Evolutionary conservation across 2,113 vertebrate species (phyloP).

Genomic region (Zingel zingel): DNA sequence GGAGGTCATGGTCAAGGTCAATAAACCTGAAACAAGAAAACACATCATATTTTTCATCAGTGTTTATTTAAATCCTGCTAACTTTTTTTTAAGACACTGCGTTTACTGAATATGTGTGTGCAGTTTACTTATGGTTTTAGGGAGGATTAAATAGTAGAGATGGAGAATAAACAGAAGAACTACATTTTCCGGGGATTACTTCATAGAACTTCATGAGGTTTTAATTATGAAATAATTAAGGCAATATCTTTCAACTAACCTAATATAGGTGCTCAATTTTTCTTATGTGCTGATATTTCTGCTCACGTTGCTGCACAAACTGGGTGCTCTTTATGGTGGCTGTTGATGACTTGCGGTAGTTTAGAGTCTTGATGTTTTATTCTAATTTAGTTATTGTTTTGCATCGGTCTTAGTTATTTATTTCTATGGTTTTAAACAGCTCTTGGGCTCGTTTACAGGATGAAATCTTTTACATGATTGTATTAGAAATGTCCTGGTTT

Average conservation of each 20-base stretch:
- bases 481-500: background rate
- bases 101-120: background rate
- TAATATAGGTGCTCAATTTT: background rate
- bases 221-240: background rate
- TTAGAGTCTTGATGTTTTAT: background rate
- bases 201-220: background rate
- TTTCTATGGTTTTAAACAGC: background rate
- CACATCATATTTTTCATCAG: background rate
- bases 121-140: background rate
- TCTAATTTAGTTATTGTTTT: too few species aligned
- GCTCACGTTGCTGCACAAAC: background rate
- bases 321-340: background rate
- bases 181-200: background rate
- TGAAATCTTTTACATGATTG: background rate
- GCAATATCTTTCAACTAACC: background rate
- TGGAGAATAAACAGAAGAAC: background rate
- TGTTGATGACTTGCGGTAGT: background rate
- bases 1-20: slow-evolving; percentile 87
- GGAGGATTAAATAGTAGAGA: background rate
- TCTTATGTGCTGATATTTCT: background rate
- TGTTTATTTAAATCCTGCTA: background rate
- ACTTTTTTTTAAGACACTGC: background rate
- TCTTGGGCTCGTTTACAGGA: background rate
- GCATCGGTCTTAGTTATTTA: background rate
- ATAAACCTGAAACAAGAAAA: slow-evolving; percentile 82